A percentile compares a stretch with the other conserved stretches of the same genome.
Conservation (phyloP, 2,888 invertebrate species). For the Cancer borealis region DNA sequence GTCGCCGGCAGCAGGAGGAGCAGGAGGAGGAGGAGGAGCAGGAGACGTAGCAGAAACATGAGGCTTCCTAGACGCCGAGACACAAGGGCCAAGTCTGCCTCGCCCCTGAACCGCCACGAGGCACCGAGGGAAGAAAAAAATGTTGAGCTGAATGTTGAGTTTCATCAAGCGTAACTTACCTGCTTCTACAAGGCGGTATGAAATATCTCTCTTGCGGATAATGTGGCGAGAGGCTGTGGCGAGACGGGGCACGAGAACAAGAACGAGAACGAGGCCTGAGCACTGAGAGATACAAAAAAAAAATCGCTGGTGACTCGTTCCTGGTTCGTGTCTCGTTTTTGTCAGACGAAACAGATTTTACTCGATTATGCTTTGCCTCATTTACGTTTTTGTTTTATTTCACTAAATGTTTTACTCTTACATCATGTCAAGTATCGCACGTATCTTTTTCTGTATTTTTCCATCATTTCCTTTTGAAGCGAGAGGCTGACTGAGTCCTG, state of each 20-base stretch:
- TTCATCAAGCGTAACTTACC: constrained; percentile 40
- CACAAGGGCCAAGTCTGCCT: not conserved
- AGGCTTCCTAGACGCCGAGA: not conserved
- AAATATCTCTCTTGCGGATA: not conserved
- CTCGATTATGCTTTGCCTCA: not conserved
- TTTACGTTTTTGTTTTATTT: not conserved
- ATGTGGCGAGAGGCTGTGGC: not conserved
- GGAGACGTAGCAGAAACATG: not conserved
- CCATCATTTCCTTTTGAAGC: constrained; percentile 24
- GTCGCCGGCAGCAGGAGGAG: constrained; percentile 7
- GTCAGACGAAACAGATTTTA: not conserved
- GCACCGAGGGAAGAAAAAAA: not conserved
- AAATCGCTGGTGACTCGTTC: not conserved
- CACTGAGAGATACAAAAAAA: not conserved
- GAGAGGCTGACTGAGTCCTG: not conserved
- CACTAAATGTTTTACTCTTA: not conserved
- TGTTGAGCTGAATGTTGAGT: not conserved
- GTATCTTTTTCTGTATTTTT: constrained; percentile 23
- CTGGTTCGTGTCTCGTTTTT: not conserved
- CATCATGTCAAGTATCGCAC: not conserved
- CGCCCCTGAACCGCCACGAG: not conserved
- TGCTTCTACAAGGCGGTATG: constrained; percentile 24
- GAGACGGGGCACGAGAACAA: not conserved
- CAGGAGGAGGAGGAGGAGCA: not conserved
- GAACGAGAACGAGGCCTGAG: not conserved